phyloP scores from a whole-genome alignment of 2,888 invertebrate species.

The Coleophora deauratella region DNA sequence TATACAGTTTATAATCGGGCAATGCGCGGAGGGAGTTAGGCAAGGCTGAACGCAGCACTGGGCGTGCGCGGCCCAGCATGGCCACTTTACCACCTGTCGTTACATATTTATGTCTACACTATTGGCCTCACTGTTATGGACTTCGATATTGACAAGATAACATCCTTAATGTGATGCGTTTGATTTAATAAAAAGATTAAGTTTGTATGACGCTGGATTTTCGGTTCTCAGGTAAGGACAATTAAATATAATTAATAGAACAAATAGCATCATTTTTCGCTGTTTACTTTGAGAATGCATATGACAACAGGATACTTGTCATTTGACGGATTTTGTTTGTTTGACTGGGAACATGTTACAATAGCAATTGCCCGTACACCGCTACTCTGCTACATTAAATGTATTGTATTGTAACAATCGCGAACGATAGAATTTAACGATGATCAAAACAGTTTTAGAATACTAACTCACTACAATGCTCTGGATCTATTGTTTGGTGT shows the following conservation, averaged over 20 bases:
- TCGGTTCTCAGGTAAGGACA: conserved; percentile 43
- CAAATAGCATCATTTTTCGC: no score
- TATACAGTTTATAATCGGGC: conserved; percentile 51
- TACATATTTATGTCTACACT: conserved; percentile 75
- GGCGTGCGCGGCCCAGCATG: conserved; percentile 72
- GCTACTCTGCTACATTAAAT: no score
- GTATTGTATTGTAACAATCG: no score
- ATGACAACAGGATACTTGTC: no score
- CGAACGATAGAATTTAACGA: no score
- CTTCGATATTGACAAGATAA: conserved; percentile 75
- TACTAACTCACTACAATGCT: no score
- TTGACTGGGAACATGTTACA: no score
- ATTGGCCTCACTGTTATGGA: conserved; percentile 73
- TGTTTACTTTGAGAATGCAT: no score
- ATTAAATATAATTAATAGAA: conserved; percentile 35
- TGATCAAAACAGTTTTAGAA: no score
- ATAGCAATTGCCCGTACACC: no score
- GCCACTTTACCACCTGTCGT: conserved; percentile 73
- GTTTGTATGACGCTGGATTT: conserved; percentile 53
- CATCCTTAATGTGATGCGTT: conserved; percentile 76
- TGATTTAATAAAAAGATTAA: conserved; percentile 75
- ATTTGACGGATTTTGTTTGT: no score
- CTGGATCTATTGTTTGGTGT: no score
- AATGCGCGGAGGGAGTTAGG: conserved; percentile 30
- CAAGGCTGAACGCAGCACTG: conserved; percentile 32